Evolutionary conservation across 2,888 invertebrate species (phyloP).

Genomic region (Xanthorhoe designata): DNA sequence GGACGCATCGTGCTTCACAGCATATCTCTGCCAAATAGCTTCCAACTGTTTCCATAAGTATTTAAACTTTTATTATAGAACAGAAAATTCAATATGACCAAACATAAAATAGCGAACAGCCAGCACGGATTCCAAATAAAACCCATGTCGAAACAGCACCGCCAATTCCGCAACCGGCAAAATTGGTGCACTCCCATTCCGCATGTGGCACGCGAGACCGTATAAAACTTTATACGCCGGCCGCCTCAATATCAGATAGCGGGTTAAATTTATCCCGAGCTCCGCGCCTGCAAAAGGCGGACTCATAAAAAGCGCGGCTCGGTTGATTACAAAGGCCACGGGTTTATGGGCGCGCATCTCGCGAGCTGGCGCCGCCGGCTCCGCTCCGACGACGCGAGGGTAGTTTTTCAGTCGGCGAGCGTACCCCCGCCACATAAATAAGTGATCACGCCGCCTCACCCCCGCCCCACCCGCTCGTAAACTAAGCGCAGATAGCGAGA

Average conservation of each 20-base stretch:
- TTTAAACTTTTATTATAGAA: slow-evolving; percentile 19
- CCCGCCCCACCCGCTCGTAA: slow-evolving; percentile 73
- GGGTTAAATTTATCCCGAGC: slow-evolving; percentile 74
- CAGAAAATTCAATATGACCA: slow-evolving; percentile 18
- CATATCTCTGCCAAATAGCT: not conserved
- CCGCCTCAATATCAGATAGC: slow-evolving; percentile 73
- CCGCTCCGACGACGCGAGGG: slow-evolving; percentile 69
- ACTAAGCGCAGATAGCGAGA: slow-evolving; percentile 84
- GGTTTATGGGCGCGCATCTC: slow-evolving; percentile 69
- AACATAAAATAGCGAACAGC: slow-evolving; percentile 24
- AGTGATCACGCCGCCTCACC: slow-evolving; percentile 69
- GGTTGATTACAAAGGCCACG: slow-evolving; percentile 79
- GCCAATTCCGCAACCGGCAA: slow-evolving; percentile 36
- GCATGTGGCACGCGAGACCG: slow-evolving; percentile 45
- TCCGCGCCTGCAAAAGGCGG: slow-evolving; percentile 68
- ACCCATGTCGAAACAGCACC: slow-evolving; percentile 26
- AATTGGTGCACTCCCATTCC: slow-evolving; percentile 46
- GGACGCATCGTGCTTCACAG: not conserved
- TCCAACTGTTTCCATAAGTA: slow-evolving; percentile 9
- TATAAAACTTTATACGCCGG: slow-evolving; percentile 58
- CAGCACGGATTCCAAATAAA: slow-evolving; percentile 28
- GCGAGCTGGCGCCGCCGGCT: slow-evolving; percentile 54
- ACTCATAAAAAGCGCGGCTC: slow-evolving; percentile 80
- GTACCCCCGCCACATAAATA: slow-evolving; percentile 80
- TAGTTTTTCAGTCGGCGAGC: slow-evolving; percentile 79